A percentile compares a stretch with the other conserved stretches of the same genome.
phyloP scores from a whole-genome alignment of 2,113 vertebrate species.

The Baryphthengus martii region DNA sequence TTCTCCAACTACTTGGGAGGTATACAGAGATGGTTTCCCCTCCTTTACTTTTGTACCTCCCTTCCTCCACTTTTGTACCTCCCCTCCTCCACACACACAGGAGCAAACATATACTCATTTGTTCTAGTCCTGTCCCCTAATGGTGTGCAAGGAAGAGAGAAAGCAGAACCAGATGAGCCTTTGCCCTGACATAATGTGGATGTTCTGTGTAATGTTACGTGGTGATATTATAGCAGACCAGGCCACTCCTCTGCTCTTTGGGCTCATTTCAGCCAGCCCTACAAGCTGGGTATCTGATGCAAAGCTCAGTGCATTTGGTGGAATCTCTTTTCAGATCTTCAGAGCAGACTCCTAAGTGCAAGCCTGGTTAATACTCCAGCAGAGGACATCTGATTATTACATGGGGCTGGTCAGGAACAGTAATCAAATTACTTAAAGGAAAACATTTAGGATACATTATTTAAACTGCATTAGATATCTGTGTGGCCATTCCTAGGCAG shows the following conservation, averaged over 20 bases:
- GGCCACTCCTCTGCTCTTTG: rapidly evolving
- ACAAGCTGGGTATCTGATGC: background rate
- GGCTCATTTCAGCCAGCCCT: background rate
- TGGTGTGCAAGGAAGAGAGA: background rate
- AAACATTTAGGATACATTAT: constrained; percentile 13
- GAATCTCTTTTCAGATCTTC: background rate
- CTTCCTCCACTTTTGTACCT: background rate
- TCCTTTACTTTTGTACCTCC: background rate
- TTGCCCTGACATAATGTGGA: background rate
- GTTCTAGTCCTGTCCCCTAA: background rate
- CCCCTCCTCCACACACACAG: rapidly evolving
- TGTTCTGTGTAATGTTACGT: background rate
- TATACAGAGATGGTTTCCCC: background rate
- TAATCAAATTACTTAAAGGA: constrained; percentile 7
- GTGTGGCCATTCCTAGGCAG: background rate
- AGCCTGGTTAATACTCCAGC: background rate
- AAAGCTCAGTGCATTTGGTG: background rate
- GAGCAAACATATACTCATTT: background rate
- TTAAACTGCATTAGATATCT: constrained; percentile 15
- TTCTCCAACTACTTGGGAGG: background rate
- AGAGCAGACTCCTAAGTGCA: background rate
- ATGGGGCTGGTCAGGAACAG: background rate
- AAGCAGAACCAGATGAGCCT: background rate
- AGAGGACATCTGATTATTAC: background rate
- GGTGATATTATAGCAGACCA: background rate